Evolutionary conservation across 2,797 vertebrate species (phyloP).

Genomic region (Sebastiscus albofasciatus): DNA sequence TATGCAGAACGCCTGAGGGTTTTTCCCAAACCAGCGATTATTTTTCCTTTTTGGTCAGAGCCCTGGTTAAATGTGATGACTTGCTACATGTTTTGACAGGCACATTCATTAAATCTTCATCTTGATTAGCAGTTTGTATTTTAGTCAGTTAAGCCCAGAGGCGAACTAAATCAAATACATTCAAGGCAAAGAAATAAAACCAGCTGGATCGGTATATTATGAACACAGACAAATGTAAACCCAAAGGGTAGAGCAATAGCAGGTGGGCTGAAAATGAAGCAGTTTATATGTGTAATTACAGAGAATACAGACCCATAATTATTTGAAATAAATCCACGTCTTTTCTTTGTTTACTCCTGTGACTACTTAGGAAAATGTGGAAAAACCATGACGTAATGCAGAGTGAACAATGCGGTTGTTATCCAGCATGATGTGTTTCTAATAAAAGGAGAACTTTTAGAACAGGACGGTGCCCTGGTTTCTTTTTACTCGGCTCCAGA

Average conservation of each 20-base stretch:
- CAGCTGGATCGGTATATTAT: conserved; percentile 5
- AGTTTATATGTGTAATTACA: conserved; percentile 42
- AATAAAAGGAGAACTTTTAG: conserved; percentile 27
- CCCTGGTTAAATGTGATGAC: conserved; percentile 27
- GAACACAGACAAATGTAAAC: conserved; percentile 31
- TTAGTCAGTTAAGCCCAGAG: conserved; percentile 22
- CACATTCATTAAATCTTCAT: conserved; percentile 32
- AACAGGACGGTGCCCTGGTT: conserved; percentile 22
- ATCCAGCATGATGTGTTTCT: conserved; percentile 32
- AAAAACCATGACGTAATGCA: conserved; percentile 19
- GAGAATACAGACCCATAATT: conserved; percentile 24
- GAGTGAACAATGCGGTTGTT: conserved; percentile 37
- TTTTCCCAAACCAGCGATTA: conserved; percentile 11
- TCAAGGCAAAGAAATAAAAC: conserved; percentile 26
- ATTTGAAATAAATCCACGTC: conserved; percentile 24
- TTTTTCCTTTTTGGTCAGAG: conserved; percentile 29
- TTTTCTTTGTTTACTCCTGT: conserved; percentile 22
- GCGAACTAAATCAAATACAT: conserved; percentile 32
- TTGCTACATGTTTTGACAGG: conserved; percentile 51
- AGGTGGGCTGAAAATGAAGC: conserved; percentile 35
- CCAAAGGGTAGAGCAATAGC: conserved; percentile 5
- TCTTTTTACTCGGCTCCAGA: conserved; percentile 22
- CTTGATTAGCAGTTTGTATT: conserved; percentile 31
- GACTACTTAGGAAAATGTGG: conserved; percentile 32
- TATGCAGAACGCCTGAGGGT: not conserved